Percentiles rank a stretch among this genome's conserved stretches.
Evolutionary conservation across 2,888 invertebrate species (phyloP).

Genomic region (Sacculina carcini): DNA sequence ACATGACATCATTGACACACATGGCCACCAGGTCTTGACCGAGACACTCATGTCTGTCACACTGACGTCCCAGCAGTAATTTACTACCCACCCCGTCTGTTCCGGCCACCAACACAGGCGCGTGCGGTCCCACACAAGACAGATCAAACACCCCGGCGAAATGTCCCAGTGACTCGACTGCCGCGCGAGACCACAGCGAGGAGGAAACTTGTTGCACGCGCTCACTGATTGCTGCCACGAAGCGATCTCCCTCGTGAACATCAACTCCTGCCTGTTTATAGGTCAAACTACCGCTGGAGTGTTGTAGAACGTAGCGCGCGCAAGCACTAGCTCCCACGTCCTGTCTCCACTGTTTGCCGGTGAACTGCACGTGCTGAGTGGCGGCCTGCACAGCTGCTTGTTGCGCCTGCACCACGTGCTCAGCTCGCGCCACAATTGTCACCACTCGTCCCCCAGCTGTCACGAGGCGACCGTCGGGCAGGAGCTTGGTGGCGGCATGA

Average conservation of each 20-base stretch:
- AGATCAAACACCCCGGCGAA: constrained; percentile 82
- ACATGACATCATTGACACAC: constrained; percentile 89
- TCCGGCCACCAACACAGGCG: constrained; percentile 73
- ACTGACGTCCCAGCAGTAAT: constrained; percentile 40
- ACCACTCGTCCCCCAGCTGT: constrained; percentile 68
- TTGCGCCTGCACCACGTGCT: constrained; percentile 5
- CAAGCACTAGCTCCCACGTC: constrained; percentile 61
- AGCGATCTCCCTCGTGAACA: constrained; percentile 64
- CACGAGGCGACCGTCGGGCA: constrained; percentile 31
- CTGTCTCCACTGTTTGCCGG: constrained; percentile 55
- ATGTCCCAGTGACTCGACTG: constrained; percentile 57
- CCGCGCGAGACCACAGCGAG: constrained; percentile 47
- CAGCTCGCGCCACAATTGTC: constrained; percentile 5
- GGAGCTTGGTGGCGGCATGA: constrained; percentile 52
- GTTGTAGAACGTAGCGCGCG: constrained; percentile 8
- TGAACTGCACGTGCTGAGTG: constrained; percentile 44
- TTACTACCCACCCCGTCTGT: constrained; percentile 95
- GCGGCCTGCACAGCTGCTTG: constrained; percentile 27
- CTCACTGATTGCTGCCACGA: constrained; percentile 39
- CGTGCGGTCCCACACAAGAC: too few relatives aligned
- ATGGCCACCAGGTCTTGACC: constrained; percentile 91
- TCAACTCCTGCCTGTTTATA: constrained; percentile 71
- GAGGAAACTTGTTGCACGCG: constrained; percentile 43
- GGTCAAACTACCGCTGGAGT: constrained; percentile 27
- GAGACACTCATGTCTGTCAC: constrained; percentile 48